Conservation (phyloP, 2,797 vertebrate species). For the Typhlichthys subterraneus region DNA sequence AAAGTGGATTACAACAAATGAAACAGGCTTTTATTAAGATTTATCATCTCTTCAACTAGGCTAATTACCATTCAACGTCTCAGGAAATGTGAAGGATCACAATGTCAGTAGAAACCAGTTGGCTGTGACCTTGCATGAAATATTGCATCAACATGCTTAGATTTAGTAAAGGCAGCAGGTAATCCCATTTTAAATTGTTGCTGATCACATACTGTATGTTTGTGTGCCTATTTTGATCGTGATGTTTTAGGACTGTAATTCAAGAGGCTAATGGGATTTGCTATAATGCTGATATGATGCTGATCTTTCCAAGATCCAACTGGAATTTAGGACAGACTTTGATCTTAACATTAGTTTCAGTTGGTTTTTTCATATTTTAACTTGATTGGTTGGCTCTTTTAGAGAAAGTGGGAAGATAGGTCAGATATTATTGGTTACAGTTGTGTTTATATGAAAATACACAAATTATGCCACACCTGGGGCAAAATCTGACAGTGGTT, state of each 20-base stretch:
- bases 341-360: no score
- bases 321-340: no score
- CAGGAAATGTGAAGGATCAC: constrained; percentile 66
- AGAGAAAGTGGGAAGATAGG: no score
- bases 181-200: constrained; percentile 1
- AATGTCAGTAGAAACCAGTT: constrained; percentile 66
- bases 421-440: no score
- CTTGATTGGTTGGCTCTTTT: no score
- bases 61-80: constrained; percentile 48
- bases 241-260: constrained; percentile 1
- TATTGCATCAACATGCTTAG: constrained; percentile 38
- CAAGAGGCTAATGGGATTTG: no score
- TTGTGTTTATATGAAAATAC: no score
- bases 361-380: no score
- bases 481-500: no score
- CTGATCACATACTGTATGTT: constrained; percentile 30
- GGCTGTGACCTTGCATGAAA: constrained; percentile 55
- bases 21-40: constrained; percentile 46
- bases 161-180: constrained; percentile 24
- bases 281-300: no score
- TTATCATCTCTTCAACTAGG: constrained; percentile 57
- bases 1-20: constrained; percentile 47
- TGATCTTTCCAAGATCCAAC: no score
- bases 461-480: no score
- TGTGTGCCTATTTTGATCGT: constrained; percentile 4